phyloP scores from a whole-genome alignment of 37 sponge, comb jelly and placozoan genomes.

The Haliclona indistincta region DNA sequence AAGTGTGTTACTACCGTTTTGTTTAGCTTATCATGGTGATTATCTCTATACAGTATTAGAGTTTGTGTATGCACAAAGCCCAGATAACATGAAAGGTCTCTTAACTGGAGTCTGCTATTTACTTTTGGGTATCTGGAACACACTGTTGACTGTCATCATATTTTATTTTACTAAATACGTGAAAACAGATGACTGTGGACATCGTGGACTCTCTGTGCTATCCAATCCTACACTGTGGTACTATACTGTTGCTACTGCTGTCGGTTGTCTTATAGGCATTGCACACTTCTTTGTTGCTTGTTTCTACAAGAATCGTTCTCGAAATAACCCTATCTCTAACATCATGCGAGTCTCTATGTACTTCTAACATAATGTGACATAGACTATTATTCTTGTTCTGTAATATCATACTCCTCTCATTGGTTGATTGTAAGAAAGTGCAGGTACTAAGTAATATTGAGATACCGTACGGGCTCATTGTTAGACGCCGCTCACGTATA shows the following conservation, averaged over 20 bases:
- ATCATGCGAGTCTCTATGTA: slow-evolving; percentile 6
- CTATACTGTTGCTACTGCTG: neutral
- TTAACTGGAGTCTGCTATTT: slow-evolving; percentile 35
- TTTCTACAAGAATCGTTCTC: slow-evolving; percentile 36
- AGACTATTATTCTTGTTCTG: neutral
- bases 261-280: slow-evolving; percentile 18
- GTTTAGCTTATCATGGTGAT: too few relatives aligned
- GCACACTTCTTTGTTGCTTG: slow-evolving; percentile 25
- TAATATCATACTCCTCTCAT: too few relatives aligned
- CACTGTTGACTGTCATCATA: neutral
- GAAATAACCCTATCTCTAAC: neutral
- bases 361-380: neutral
- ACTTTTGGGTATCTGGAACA: neutral
- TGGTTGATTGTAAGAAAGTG: too few relatives aligned
- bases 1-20: neutral
- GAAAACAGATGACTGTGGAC: neutral
- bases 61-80: slow-evolving; percentile 70
- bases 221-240: neutral
- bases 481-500: neutral
- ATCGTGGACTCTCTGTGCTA: neutral
- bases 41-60: slow-evolving; percentile 42
- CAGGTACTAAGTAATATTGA: too few relatives aligned
- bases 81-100: slow-evolving; percentile 60
- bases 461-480: neutral
- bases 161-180: neutral